Conservation (phyloP, 2,113 vertebrate genomes). For the Stegostoma tigrinum region DNA sequence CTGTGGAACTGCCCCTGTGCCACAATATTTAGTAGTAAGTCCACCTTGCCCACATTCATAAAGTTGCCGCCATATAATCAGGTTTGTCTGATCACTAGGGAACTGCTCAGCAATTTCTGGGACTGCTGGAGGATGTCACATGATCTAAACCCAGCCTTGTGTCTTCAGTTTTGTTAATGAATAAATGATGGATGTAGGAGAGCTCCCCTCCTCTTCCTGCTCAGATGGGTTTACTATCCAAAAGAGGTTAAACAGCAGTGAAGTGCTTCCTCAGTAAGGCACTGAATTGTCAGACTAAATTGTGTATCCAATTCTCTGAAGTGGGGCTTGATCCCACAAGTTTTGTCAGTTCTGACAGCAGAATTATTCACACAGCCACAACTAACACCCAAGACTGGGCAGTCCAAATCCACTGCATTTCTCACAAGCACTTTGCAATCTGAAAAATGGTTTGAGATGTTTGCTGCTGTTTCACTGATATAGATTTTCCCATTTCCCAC, state of each 20-base stretch:
- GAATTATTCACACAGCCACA: not conserved
- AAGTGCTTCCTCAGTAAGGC: not conserved
- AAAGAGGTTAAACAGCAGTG: not conserved
- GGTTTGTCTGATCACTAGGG: too few relatives aligned
- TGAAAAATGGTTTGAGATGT: not conserved
- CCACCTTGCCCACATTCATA: too few relatives aligned
- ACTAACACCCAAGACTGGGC: not conserved
- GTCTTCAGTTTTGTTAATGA: too few relatives aligned
- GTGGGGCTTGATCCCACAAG: not conserved
- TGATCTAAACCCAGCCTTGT: too few relatives aligned
- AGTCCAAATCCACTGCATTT: not conserved
- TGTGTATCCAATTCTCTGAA: not conserved
- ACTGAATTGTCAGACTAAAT: not conserved
- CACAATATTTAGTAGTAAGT: too few relatives aligned
- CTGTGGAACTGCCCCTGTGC: too few relatives aligned
- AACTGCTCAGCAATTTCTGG: too few relatives aligned
- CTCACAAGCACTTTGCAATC: not conserved
- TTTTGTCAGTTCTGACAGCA: too few relatives aligned
- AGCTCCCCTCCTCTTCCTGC: not conserved
- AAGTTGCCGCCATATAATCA: too few relatives aligned
- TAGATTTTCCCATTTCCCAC: not conserved
- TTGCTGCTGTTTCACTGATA: not conserved
- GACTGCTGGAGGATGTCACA: too few relatives aligned
- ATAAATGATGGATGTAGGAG: not conserved
- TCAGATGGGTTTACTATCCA: not conserved